A percentile compares a stretch with the other conserved stretches of the same genome.
Conservation (phyloP, 2,888 invertebrate species). For the Acrobasis suavella region DNA sequence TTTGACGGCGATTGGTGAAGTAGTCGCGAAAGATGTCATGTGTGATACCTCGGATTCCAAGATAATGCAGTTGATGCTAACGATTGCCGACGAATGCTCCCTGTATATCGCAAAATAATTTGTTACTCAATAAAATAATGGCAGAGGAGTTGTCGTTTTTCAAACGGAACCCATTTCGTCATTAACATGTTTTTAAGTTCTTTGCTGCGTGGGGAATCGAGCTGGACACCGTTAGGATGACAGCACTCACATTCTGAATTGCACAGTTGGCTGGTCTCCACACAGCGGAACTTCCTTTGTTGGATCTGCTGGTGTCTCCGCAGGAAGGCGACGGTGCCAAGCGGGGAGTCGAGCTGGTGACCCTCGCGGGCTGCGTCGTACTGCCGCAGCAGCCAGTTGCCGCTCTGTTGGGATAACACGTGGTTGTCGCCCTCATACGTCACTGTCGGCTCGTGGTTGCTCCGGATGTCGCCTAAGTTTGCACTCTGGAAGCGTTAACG, state of each 20-base stretch:
- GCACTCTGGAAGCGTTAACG: constrained; percentile 84
- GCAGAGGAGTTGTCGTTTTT: no score
- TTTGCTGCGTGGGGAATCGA: background rate
- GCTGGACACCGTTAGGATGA: background rate
- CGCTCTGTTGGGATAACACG: constrained; percentile 94
- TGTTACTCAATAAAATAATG: no score
- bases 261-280: background rate
- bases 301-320: background rate
- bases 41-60: no score
- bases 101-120: no score
- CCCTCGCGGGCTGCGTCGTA: constrained; percentile 77
- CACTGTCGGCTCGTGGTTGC: constrained; percentile 93
- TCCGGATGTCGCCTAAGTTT: constrained; percentile 91
- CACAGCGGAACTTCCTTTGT: background rate
- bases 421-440: constrained; percentile 98
- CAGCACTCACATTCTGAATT: background rate
- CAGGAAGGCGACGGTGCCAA: background rate
- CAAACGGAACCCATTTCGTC: no score
- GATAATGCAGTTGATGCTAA: no score
- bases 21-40: no score
- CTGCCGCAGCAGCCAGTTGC: constrained; percentile 91
- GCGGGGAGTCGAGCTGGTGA: constrained; percentile 82
- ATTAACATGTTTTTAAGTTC: no score
- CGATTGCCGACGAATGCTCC: no score
- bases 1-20: no score